Conservation (phyloP, 2,888 invertebrate species). For the Eledona agricola region DNA sequence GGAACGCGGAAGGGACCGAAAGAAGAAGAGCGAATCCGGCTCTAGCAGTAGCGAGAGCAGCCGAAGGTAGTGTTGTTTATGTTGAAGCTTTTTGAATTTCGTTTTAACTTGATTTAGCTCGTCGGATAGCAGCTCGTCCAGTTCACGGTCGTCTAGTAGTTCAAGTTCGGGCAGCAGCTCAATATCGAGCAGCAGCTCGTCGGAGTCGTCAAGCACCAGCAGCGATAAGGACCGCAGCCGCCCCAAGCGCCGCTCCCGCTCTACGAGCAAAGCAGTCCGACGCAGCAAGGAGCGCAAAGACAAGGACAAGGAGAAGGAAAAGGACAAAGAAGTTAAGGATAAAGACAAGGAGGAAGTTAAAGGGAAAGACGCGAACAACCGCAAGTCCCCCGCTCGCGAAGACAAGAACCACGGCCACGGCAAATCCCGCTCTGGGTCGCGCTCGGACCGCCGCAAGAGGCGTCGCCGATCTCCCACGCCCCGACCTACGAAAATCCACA, state of each 20-base stretch:
- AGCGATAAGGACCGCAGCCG: constrained; percentile 72
- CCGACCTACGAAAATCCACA: constrained; percentile 91
- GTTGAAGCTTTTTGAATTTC: neutral
- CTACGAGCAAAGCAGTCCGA: constrained; percentile 54
- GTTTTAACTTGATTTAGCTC: constrained; percentile 65
- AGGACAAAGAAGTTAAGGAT: constrained; percentile 57
- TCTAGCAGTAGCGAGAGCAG: constrained; percentile 85
- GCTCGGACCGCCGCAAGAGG: constrained; percentile 72
- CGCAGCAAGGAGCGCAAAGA: constrained; percentile 52
- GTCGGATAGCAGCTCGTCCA: constrained; percentile 84
- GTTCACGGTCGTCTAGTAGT: constrained; percentile 82
- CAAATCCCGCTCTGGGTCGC: constrained; percentile 57
- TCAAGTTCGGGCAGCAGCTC: constrained; percentile 71
- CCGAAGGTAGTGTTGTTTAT: constrained; percentile 63
- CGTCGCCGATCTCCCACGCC: constrained; percentile 90
- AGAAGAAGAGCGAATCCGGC: constrained; percentile 76
- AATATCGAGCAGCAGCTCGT: constrained; percentile 65
- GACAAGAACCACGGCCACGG: constrained; percentile 51
- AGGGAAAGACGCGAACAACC: constrained; percentile 58
- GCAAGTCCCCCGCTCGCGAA: constrained; percentile 52
- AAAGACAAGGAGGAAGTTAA: constrained; percentile 62
- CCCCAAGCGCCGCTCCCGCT: constrained; percentile 66
- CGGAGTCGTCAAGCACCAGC: constrained; percentile 73
- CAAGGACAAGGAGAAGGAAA: constrained; percentile 57
- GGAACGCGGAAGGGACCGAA: constrained; percentile 68